A percentile compares a stretch with the other conserved stretches of the same genome.
phyloP scores from a whole-genome alignment of 2,797 vertebrate genomes.

The Aplochiton taeniatus region DNA sequence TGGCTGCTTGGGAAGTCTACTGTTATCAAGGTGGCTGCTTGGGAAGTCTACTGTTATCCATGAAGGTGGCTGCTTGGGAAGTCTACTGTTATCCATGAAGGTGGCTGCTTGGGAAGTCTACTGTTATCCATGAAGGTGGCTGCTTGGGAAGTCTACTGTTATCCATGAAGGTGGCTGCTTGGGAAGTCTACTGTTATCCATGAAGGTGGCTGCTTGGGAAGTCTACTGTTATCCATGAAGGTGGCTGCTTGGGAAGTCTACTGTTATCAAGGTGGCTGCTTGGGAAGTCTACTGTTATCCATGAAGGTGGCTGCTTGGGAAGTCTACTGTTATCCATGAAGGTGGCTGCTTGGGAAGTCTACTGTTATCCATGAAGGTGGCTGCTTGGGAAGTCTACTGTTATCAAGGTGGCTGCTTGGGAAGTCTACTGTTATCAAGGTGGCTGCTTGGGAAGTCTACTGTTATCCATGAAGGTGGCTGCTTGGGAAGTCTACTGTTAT shows the following conservation, averaged over 20 bases:
- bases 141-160: too few relatives aligned
- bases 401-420: conserved; percentile 13
- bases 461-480: conserved; percentile 12
- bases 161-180: conserved; percentile 12
- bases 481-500: too few relatives aligned
- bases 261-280: too few relatives aligned
- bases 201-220: conserved; percentile 12
- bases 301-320: conserved; percentile 11
- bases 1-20: too few relatives aligned
- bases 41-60: too few relatives aligned
- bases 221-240: conserved; percentile 5
- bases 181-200: too few relatives aligned
- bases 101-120: background rate
- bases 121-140: conserved; percentile 11
- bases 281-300: too few relatives aligned
- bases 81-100: conserved; percentile 5
- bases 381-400: too few relatives aligned
- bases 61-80: conserved; percentile 12
- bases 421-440: too few relatives aligned
- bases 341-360: background rate
- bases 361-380: conserved; percentile 13
- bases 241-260: too few relatives aligned
- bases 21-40: too few relatives aligned
- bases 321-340: conserved; percentile 1
- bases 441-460: too few relatives aligned